Conservation (phyloP, 2,888 invertebrate genomes). For the Coelogynopora nodosa region DNA sequence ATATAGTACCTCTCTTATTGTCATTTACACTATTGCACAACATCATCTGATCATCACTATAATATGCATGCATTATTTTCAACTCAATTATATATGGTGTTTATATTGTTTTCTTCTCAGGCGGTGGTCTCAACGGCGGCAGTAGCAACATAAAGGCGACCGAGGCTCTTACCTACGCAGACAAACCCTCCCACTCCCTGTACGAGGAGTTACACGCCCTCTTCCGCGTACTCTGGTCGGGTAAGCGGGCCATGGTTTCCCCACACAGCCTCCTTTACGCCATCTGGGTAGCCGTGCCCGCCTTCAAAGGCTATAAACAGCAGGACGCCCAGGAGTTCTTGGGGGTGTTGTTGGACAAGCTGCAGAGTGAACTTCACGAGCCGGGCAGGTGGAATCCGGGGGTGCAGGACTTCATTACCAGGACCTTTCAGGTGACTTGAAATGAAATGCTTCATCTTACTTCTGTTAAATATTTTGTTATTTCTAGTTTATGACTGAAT, state of each 20-base stretch:
- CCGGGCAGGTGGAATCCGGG: conserved; percentile 15
- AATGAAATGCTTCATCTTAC: too few relatives aligned
- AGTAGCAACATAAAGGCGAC: conserved; percentile 33
- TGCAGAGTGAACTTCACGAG: conserved; percentile 54
- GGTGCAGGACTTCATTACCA: conserved; percentile 32
- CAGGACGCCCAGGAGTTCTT: conserved; percentile 62
- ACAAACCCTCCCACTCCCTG: conserved; percentile 50
- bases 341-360: conserved; percentile 59
- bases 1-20: too few relatives aligned
- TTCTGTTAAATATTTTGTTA: too few relatives aligned
- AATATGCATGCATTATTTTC: too few relatives aligned
- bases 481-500: too few relatives aligned
- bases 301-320: conserved; percentile 60
- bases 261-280: conserved; percentile 59
- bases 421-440: conserved; percentile 52
- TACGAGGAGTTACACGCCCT: conserved; percentile 58
- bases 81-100: too few relatives aligned
- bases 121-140: conserved; percentile 36
- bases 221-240: conserved; percentile 60
- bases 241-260: conserved; percentile 59
- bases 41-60: too few relatives aligned
- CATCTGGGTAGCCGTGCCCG: conserved; percentile 58
- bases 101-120: too few relatives aligned
- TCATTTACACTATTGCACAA: too few relatives aligned
- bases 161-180: conserved; percentile 26